Conservation (phyloP, 2,888 invertebrate species). For the Eucera pruinosa region DNA sequence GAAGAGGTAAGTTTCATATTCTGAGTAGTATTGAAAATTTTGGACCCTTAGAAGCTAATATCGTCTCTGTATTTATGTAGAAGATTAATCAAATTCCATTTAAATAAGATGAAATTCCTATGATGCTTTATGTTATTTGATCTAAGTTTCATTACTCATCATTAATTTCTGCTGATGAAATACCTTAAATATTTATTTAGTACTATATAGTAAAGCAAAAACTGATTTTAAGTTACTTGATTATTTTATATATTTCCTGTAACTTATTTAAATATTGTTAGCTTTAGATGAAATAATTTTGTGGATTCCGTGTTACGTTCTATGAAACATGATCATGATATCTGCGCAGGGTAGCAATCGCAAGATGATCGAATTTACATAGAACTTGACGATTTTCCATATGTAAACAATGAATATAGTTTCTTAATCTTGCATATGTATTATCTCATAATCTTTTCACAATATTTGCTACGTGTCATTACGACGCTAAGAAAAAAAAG, state of each 20-base stretch:
- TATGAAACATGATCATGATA: not conserved
- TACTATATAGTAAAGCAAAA: not conserved
- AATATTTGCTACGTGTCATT: too few relatives aligned
- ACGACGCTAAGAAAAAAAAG: too few relatives aligned
- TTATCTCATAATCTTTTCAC: too few relatives aligned
- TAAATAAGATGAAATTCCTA: not conserved
- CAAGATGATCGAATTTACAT: not conserved
- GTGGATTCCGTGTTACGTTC: not conserved
- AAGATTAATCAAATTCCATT: conserved; percentile 14
- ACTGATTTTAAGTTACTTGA: not conserved
- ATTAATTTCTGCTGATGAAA: not conserved
- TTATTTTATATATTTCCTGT: not conserved
- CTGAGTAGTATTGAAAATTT: not conserved
- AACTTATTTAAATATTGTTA: not conserved
- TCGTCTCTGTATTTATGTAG: not conserved
- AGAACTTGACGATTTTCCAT: not conserved
- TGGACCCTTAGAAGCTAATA: not conserved
- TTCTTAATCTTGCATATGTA: not conserved
- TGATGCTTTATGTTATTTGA: not conserved
- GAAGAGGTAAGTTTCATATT: conserved; percentile 74
- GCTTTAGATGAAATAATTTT: not conserved
- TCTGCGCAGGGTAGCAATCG: not conserved
- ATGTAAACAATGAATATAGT: conserved; percentile 12
- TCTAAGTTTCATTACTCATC: not conserved
- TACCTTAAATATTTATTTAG: not conserved